Evolutionary conservation across 2,113 vertebrate genomes (phyloP).

Genomic region (Indri indri): DNA sequence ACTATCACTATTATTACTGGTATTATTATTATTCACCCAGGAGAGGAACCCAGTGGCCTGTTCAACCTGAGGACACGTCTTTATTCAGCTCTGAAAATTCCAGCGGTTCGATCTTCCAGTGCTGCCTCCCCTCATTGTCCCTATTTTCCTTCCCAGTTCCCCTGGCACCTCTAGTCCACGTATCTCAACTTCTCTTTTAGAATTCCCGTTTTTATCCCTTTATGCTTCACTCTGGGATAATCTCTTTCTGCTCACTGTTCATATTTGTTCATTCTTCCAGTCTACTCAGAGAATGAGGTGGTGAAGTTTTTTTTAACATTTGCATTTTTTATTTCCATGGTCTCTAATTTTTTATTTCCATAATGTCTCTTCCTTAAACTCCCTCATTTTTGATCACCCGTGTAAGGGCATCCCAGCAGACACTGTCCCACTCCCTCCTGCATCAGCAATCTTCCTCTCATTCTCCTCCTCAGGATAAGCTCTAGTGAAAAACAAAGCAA

Average conservation of each 20-base stretch:
- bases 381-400: neutral
- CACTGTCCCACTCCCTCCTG: neutral
- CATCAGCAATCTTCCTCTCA: too few relatives aligned
- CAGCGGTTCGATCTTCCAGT: too few relatives aligned
- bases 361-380: neutral
- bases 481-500: neutral
- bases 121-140: neutral
- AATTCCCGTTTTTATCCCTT: neutral
- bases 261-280: neutral
- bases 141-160: neutral
- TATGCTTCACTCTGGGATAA: neutral
- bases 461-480: neutral
- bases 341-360: neutral
- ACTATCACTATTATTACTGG: neutral
- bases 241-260: neutral
- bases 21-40: neutral
- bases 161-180: neutral
- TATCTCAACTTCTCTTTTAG: neutral
- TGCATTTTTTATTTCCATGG: neutral
- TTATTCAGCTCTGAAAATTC: neutral
- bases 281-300: neutral
- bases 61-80: neutral
- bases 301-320: neutral
- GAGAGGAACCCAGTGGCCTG: too few relatives aligned
- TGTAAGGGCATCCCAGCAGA: accelerated